Percentiles rank a stretch among this genome's conserved stretches.
These are phyloP conservation scores for pig (Sus scrofa) DNA, from an alignment of 2,113 vertebrate genomes.

Conservation along the genomic window T2T-Sscrofa CM000819.6:76383501-76384000, in stretches of 20 bases:
- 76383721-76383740: background rate
- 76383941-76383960: background rate
- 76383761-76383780: constrained; percentile 56
- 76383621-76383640: constrained; percentile 61
- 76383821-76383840: constrained; percentile 36
- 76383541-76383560: constrained; percentile 32
- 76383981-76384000: background rate
- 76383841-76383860: background rate
- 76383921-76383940: background rate
- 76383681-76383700: constrained; percentile 25
- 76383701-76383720: constrained; percentile 70
- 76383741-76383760: background rate
- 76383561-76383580: constrained; percentile 52
- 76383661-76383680: constrained; percentile 66
- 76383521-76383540: background rate
- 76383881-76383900: background rate
- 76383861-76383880: background rate
- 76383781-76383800: constrained; percentile 22
- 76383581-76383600: constrained; percentile 57
- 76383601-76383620: constrained; percentile 68
- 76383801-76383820: constrained; percentile 9
- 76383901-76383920: background rate
- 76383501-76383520: background rate
- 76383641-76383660: constrained; percentile 48
- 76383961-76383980: background rate